A percentile compares a stretch with the other conserved stretches of the same genome.
These are phyloP conservation scores for Lepidurus arcticus DNA, from an alignment of 1,140 invertebrate species.

Conservation along the genomic window DNA sequence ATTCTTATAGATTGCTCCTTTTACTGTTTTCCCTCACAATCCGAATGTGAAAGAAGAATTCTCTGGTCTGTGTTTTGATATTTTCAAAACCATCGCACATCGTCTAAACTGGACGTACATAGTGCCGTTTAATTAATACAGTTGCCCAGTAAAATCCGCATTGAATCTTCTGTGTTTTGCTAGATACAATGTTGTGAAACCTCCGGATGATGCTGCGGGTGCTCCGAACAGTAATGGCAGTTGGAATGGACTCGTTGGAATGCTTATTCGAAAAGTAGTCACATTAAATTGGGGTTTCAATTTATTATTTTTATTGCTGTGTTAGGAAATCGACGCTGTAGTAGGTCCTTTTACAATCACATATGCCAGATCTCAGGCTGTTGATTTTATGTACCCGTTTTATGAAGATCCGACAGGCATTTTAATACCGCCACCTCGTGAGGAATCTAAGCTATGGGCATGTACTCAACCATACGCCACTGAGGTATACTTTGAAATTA, in stretches of 20 bases:
- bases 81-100: no score
- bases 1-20: no score
- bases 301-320: neutral
- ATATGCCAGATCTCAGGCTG: slow-evolving; percentile 43
- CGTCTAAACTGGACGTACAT: no score
- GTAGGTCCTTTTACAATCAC: slow-evolving; percentile 47
- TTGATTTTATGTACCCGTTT: slow-evolving; percentile 47
- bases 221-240: neutral
- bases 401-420: slow-evolving; percentile 43
- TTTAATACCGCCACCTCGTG: slow-evolving; percentile 41
- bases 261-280: neutral
- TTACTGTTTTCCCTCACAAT: no score
- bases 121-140: no score
- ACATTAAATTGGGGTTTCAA: neutral
- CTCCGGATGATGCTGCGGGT: neutral
- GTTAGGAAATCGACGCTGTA: slow-evolving; percentile 45
- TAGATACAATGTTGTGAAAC: neutral
- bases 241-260: neutral
- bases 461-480: slow-evolving; percentile 40
- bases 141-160: no score
- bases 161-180: no score
- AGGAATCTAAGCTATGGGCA: slow-evolving; percentile 39
- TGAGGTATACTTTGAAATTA: slow-evolving; percentile 37
- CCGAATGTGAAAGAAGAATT: no score
- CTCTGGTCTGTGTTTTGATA: no score